These are phyloP conservation scores for Eupeodes luniger DNA, from an alignment of 2,888 invertebrate genomes.

Conservation along the genomic window DNA sequence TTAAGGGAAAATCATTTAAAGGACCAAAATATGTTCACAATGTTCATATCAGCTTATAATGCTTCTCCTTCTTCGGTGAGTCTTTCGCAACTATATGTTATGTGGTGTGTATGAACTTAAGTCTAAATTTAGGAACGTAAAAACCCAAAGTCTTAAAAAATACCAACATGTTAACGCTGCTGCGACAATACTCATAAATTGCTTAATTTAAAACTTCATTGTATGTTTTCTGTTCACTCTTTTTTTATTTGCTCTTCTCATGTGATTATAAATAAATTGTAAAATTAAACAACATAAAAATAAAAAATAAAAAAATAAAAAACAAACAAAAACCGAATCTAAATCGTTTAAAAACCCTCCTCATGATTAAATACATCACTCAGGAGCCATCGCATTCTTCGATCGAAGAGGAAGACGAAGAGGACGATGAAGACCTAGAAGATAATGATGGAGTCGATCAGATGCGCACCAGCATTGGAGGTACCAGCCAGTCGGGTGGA, in stretches of 20 bases:
- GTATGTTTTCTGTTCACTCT: slow-evolving; percentile 47
- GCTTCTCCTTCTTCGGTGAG: slow-evolving; percentile 75
- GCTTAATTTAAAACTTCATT: slow-evolving; percentile 69
- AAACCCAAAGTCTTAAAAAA: slow-evolving; percentile 15
- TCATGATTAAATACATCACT: slow-evolving; percentile 54
- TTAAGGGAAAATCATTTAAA: slow-evolving; percentile 23
- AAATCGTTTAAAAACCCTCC: slow-evolving; percentile 41
- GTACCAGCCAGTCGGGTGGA: slow-evolving; percentile 74
- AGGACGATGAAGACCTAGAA: slow-evolving; percentile 73
- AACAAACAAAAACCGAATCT: slow-evolving; percentile 28
- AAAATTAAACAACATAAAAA: slow-evolving; percentile 9
- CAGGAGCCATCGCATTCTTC: slow-evolving; percentile 85
- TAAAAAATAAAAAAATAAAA: not conserved
- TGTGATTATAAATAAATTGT: slow-evolving; percentile 56
- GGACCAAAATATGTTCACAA: slow-evolving; percentile 78
- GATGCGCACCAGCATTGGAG: slow-evolving; percentile 77
- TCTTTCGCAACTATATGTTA: slow-evolving; percentile 42
- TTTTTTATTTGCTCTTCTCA: slow-evolving; percentile 64
- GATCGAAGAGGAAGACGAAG: slow-evolving; percentile 82
- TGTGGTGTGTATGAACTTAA: slow-evolving; percentile 5
- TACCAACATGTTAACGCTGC: slow-evolving; percentile 33
- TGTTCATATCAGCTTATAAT: slow-evolving; percentile 78
- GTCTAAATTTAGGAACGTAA: slow-evolving; percentile 37
- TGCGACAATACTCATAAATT: slow-evolving; percentile 55
- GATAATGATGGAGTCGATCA: slow-evolving; percentile 77